Evolutionary conservation across 2,888 invertebrate genomes (phyloP), one percentile per base, ranked within the genome.

Genomic region (Rhorus exstirpatorius): DNA sequence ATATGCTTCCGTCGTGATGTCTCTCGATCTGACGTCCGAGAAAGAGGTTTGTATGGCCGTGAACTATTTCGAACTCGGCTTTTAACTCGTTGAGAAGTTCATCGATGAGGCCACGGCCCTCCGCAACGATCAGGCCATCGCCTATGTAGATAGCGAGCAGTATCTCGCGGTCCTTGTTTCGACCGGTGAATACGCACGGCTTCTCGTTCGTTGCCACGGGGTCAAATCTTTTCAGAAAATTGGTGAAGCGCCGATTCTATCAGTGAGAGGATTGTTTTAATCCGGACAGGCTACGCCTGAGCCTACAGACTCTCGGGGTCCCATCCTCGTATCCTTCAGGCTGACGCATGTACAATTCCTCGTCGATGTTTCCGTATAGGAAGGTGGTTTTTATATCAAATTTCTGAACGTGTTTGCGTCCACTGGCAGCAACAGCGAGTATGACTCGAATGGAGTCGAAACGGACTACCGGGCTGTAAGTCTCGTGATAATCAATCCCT

Each of bases 261-360:
- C 76, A 76, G 0, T 68, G 38, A 4, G 80, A 61, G 1, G 83
- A 71, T 58, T 80, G 80, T 44, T 80, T 77, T 0, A 83, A 49
- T 7, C 80, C 83, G 49, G 68, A 78, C 3, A 83, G 60, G 1
- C 80, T 67, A 19, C 72, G 76, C 6, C 46, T 14, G 7, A 83
- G 46, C 17, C 19, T 51, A 19, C 83, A 83, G 8, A 72, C 67
- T n/a, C 26, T 26, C 2, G 3, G 63, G 1, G 87, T 83, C 10
- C 87, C 88, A 79, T 90, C 88, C 17, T 86, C 74, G 72, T 85
- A 89, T 12, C 91, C 91, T 71, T 89, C 84, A 55, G 91, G 92
- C 53, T 91, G 90, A 31, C 87, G 77, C 90, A 91, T 90, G 55
- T 87, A 91, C 8, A 92, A n/a, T 87, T 14, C 84, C 86, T 91